Evolutionary conservation across 2,888 invertebrate species (phyloP).

Genomic region (Entomobrya proxima): DNA sequence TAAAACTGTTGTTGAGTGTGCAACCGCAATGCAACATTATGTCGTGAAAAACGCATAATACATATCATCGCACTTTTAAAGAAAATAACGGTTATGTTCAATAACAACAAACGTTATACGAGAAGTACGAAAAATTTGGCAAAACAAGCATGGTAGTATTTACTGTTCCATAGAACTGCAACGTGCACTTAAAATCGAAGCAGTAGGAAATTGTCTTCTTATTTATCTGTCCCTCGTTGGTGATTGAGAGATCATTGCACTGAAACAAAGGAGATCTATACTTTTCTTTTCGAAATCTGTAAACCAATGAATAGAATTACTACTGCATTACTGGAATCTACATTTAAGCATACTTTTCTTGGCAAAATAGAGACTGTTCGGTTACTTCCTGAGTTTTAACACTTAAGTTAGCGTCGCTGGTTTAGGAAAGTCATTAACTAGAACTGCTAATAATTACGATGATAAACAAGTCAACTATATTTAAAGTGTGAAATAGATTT

Average conservation of each 20-base stretch:
- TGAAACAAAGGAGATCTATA: background rate
- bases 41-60: slow-evolving; percentile 4
- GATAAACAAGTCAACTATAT: too few species aligned
- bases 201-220: background rate
- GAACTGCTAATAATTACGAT: too few species aligned
- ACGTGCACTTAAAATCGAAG: background rate
- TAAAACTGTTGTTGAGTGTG: slow-evolving; percentile 20
- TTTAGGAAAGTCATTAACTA: too few species aligned
- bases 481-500: too few species aligned
- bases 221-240: background rate
- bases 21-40: background rate
- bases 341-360: too few species aligned
- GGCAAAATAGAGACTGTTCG: too few species aligned
- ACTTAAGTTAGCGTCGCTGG: too few species aligned
- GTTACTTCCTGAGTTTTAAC: too few species aligned
- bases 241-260: background rate
- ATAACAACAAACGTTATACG: background rate
- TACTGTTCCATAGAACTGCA: background rate
- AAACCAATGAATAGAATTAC: too few species aligned
- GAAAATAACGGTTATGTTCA: background rate
- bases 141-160: background rate
- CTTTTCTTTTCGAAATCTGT: background rate
- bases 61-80: background rate
- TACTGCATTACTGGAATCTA: too few species aligned
- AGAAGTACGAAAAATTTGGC: background rate